Percentiles rank a stretch among this genome's conserved stretches.
Conservation (phyloP, 2,888 invertebrate genomes). For the Cheilosia impressa region DNA sequence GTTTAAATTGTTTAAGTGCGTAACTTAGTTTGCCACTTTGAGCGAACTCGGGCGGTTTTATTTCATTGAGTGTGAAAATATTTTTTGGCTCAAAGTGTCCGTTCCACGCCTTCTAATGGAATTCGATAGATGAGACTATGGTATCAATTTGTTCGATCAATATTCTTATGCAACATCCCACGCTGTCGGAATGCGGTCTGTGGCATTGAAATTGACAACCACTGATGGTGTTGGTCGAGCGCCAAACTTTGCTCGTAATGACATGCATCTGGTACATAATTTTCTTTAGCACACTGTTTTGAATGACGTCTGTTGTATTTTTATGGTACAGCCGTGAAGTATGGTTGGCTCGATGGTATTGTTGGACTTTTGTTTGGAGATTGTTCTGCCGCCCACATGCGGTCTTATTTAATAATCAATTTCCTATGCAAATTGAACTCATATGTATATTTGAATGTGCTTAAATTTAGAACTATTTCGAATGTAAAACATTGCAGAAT, state of each 20-base stretch:
- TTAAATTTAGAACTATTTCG: no score
- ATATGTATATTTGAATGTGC: background rate
- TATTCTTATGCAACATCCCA: conserved; percentile 64
- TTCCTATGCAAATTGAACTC: background rate
- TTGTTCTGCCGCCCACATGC: background rate
- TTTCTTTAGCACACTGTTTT: conserved; percentile 25
- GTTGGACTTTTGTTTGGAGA: background rate
- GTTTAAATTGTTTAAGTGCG: background rate
- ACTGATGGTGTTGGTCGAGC: conserved; percentile 51
- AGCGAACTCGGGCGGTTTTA: background rate
- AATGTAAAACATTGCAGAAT: no score
- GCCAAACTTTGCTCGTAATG: conserved; percentile 57
- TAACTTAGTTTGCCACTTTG: background rate
- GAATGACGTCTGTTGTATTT: conserved; percentile 29
- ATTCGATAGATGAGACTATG: conserved; percentile 54
- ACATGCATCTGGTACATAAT: conserved; percentile 67
- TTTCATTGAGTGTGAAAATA: conserved; percentile 19
- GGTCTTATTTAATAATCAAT: background rate
- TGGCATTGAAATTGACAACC: conserved; percentile 61
- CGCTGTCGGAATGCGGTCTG: conserved; percentile 70
- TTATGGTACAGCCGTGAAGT: conserved; percentile 2
- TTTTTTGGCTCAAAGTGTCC: conserved; percentile 19
- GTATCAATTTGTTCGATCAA: conserved; percentile 6
- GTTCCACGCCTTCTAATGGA: conserved; percentile 54
- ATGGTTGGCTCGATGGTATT: background rate